Evolutionary conservation across 2,113 vertebrate genomes (phyloP), one percentile per base, ranked within the genome.

Genomic region (Pampusana beccarii): DNA sequence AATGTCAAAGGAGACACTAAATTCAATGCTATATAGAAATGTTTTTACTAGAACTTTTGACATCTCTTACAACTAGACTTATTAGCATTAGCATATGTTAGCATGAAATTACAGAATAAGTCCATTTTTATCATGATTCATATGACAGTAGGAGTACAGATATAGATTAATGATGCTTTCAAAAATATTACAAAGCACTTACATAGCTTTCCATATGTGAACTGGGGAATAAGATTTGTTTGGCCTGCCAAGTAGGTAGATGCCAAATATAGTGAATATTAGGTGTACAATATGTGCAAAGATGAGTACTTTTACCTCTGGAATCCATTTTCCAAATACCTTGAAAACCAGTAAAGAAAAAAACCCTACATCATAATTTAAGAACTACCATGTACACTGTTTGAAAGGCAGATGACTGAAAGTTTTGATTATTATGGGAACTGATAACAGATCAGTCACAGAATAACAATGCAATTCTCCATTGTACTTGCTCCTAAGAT

Each of bases 181-280:
- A 93, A 96, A 96, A 95, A 86, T 77, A 84, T 86, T 96, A 86
- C 66, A 74, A 88, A 94, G 67, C n/a, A 94, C 85, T 95, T 96
- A 90, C 33, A 51, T 42, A 70, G 60, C 46, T 95, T 93, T 90
- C 92, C 60, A 73, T 14, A 28, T 80, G 29, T 86, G 58, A 71
- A 16, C 91, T 77, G 90, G 64, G 38, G 64, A 90, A 56, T 64
- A 90, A 83, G 61, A 93, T 70, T 93, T 95, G 79, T 90, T 96
- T 90, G 54, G 67, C 64, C 94, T 96, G 75, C 69, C 88, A 94
- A 73, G 60, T 60, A 94, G 50, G 71, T 78, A 77, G 51, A 29
- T 74, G 29, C 66, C 85, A 95, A 96, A 95, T 96, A 90, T 74
- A 88, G 85, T 2, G 6, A 91, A 86, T 28, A 90, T 90, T 92